phyloP scores from a whole-genome alignment of 2,113 vertebrate species.

The Otus sunia region DNA sequence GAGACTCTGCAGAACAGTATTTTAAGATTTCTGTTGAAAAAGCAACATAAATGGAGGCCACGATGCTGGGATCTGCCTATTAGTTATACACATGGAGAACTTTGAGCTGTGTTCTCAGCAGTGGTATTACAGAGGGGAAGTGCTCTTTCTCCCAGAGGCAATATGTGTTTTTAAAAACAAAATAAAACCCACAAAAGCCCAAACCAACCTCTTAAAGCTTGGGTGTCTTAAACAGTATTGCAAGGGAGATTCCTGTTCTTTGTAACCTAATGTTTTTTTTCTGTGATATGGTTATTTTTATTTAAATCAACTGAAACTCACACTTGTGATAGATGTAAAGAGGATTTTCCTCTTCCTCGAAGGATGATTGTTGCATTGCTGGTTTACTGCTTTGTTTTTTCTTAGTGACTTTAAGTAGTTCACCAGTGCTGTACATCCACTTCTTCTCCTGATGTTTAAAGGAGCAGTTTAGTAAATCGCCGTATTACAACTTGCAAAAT shows the following conservation, averaged over 20 bases:
- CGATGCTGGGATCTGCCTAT: not conserved
- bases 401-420: not conserved
- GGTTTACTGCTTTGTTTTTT: not conserved
- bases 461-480: not conserved
- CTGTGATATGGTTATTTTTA: not conserved
- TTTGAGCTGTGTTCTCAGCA: not conserved
- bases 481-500: not conserved
- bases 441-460: not conserved
- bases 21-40: not conserved
- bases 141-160: not conserved
- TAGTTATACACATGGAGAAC: rapidly evolving
- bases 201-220: not conserved
- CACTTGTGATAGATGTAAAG: not conserved
- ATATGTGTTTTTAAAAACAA: not conserved
- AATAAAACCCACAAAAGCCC: not conserved
- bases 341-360: not conserved
- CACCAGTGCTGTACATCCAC: not conserved
- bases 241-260: not conserved
- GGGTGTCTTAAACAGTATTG: not conserved
- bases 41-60: not conserved
- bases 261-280: not conserved
- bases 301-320: not conserved
- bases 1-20: not conserved
- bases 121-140: not conserved
- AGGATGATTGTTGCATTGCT: not conserved